Conservation (phyloP, 2,888 invertebrate species). For the Sarcophaga carnaria region DNA sequence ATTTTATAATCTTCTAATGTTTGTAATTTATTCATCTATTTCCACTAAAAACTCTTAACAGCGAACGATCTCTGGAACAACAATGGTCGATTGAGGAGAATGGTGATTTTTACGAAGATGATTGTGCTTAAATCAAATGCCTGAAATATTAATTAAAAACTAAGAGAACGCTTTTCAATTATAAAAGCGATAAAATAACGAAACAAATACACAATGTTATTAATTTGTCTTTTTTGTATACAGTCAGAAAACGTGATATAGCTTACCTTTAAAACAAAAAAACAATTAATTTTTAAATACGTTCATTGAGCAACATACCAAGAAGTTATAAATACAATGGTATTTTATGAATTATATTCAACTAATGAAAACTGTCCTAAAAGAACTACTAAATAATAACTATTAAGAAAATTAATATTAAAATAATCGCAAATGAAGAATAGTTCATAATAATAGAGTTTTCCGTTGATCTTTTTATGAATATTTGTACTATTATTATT, state of each 20-base stretch:
- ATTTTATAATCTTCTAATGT: conserved; percentile 17
- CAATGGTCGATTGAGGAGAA: conserved; percentile 70
- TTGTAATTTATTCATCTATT: conserved; percentile 20
- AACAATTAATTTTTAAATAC: conserved; percentile 46
- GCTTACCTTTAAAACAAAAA: conserved; percentile 58
- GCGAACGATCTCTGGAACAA: conserved; percentile 67
- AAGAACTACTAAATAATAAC: conserved; percentile 50
- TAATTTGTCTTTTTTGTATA: conserved; percentile 44
- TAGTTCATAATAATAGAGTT: conserved; percentile 11
- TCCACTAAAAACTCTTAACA: conserved; percentile 29
- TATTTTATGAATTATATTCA: conserved; percentile 10
- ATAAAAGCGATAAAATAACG: conserved; percentile 40
- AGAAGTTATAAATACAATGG: neutral
- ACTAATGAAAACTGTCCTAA: conserved; percentile 50
- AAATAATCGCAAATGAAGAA: conserved; percentile 18
- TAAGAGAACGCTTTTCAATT: conserved; percentile 31
- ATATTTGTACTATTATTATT: conserved; percentile 33
- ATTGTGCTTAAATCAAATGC: conserved; percentile 60
- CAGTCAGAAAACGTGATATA: conserved; percentile 68
- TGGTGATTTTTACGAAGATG: conserved; percentile 69
- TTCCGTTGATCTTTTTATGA: conserved; percentile 8
- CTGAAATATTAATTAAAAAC: conserved; percentile 36
- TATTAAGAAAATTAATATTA: conserved; percentile 15
- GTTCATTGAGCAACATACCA: conserved; percentile 25
- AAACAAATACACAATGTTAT: conserved; percentile 16